These are phyloP conservation scores for Coracias cyanogaster DNA, from an alignment of 2,797 vertebrate species.

Conservation along the genomic window DNA sequence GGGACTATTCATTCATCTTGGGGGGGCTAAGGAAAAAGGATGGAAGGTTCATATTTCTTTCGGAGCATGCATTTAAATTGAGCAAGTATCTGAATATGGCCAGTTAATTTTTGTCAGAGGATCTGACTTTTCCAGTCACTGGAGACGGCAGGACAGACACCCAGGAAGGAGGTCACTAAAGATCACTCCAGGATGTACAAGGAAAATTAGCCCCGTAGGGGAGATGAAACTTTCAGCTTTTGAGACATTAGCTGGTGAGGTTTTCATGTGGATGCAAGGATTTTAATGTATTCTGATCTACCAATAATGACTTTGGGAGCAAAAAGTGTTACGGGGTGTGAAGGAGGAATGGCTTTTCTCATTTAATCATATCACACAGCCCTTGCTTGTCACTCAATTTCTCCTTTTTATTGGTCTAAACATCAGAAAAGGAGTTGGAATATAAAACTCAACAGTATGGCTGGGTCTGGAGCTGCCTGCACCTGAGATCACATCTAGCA, in stretches of 20 bases:
- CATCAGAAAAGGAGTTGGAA: neutral
- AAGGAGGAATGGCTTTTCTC: neutral
- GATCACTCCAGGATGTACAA: neutral
- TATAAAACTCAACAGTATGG: neutral
- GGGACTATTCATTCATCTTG: neutral
- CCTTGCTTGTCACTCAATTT: neutral
- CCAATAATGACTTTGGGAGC: neutral
- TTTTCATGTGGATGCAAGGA: rapidly evolving
- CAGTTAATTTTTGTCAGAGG: neutral
- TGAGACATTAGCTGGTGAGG: neutral
- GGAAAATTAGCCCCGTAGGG: neutral
- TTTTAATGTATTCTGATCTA: neutral
- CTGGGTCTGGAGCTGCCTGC: neutral
- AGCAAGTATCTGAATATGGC: neutral
- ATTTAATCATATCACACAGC: neutral
- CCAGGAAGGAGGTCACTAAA: neutral
- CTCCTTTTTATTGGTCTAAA: neutral
- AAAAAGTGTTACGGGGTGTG: neutral
- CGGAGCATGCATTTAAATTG: rapidly evolving
- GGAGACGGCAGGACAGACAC: neutral
- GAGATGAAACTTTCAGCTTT: neutral
- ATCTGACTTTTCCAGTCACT: neutral
- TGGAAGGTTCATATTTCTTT: neutral
- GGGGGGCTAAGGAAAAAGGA: neutral
- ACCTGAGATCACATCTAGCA: neutral